Conservation (phyloP, 2,113 vertebrate genomes). For the Silurus asotus region DNA sequence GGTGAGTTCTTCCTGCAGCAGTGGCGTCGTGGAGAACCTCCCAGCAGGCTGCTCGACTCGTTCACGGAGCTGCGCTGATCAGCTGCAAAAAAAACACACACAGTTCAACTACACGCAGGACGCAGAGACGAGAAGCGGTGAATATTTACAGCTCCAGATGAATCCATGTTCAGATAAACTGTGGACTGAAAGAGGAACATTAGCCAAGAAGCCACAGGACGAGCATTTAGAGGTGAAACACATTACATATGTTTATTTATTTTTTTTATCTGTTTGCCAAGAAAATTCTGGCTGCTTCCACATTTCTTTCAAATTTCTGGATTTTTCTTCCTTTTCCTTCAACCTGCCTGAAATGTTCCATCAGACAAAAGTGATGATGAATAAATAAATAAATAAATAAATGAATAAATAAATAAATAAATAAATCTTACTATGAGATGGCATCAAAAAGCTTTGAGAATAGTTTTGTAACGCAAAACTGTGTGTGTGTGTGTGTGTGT, state of each 20-base stretch:
- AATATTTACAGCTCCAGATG: background rate
- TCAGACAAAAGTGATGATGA: background rate
- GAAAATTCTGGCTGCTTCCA: background rate
- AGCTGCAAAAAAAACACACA: slow-evolving; percentile 66
- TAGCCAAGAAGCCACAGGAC: background rate
- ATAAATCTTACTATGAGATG: too few relatives aligned
- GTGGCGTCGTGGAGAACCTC: slow-evolving; percentile 77
- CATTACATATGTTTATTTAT: background rate
- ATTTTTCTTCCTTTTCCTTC: background rate
- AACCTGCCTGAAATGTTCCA: background rate
- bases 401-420: too few relatives aligned
- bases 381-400: background rate
- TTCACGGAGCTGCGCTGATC: slow-evolving; percentile 87
- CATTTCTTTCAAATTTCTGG: background rate
- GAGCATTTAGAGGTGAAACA: background rate
- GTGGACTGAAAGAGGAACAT: background rate
- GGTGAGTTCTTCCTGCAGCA: slow-evolving; percentile 89
- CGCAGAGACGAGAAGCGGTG: background rate
- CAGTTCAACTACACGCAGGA: background rate
- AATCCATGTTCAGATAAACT: background rate
- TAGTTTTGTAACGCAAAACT: too few relatives aligned
- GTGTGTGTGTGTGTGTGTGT: too few relatives aligned
- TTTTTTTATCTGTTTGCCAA: slow-evolving; percentile 1
- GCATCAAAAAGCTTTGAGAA: too few relatives aligned
- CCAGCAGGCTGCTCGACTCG: slow-evolving; percentile 89